Conservation (phyloP, 1,140 invertebrate genomes). For the Leptinotarsa lineolata region DNA sequence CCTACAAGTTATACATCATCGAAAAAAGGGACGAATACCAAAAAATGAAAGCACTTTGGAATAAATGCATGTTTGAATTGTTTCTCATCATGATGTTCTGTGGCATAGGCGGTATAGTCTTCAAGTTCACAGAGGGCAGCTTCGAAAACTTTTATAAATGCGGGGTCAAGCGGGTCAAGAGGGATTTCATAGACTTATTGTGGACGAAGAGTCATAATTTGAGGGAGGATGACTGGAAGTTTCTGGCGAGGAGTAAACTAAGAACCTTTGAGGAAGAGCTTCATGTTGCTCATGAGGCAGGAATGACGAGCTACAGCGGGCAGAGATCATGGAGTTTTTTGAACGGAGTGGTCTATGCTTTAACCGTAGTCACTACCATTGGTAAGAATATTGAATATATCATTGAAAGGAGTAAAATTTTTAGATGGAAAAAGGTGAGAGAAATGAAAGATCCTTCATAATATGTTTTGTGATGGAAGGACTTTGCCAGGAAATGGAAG, state of each 20-base stretch:
- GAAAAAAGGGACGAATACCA: constrained; percentile 64
- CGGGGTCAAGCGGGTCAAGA: constrained; percentile 81
- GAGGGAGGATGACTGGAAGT: constrained; percentile 87
- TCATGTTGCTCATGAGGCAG: constrained; percentile 79
- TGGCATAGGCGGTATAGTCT: constrained; percentile 77
- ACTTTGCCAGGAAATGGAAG: no score
- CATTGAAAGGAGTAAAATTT: neutral
- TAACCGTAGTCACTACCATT: constrained; percentile 92
- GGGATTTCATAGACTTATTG: constrained; percentile 80
- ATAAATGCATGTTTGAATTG: constrained; percentile 69
- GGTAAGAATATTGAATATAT: constrained; percentile 65
- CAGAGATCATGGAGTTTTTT: constrained; percentile 89
- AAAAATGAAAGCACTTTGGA: constrained; percentile 63
- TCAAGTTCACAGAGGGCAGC: constrained; percentile 77
- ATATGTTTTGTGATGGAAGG: no score
- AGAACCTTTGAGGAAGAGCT: constrained; percentile 87
- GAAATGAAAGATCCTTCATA: no score
- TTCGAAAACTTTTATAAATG: constrained; percentile 87
- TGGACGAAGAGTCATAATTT: constrained; percentile 80
- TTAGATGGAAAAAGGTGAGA: no score
- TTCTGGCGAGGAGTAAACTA: constrained; percentile 75
- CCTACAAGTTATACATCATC: constrained; percentile 63
- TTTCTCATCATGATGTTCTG: constrained; percentile 72
- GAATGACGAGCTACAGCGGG: constrained; percentile 78
- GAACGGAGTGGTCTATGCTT: constrained; percentile 89